Evolutionary conservation across 2,888 invertebrate genomes (phyloP).

Genomic region (Azorinus chamasolen): DNA sequence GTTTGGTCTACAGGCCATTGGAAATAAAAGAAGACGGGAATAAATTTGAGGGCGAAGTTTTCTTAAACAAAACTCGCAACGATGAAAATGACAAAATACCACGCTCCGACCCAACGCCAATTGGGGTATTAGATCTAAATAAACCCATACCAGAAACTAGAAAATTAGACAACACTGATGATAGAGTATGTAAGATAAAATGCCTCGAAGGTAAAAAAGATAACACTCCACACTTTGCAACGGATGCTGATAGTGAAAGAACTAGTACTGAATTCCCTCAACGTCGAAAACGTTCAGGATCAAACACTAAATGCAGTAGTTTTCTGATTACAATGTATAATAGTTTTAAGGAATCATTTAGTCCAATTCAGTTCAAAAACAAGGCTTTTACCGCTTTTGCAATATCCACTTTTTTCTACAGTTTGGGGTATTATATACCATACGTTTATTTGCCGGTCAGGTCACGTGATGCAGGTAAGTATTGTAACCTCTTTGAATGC

Average conservation of each 20-base stretch:
- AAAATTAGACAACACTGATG: neutral
- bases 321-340: too few species aligned
- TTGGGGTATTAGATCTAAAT: neutral
- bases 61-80: too few species aligned
- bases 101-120: neutral
- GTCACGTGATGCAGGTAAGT: slow-evolving; percentile 87
- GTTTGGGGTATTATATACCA: slow-evolving; percentile 96
- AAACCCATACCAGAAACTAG: too few species aligned
- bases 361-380: slow-evolving; percentile 27
- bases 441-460: slow-evolving; percentile 93
- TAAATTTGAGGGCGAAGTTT: neutral
- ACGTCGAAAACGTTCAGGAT: too few species aligned
- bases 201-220: too few species aligned
- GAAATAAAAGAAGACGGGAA: neutral
- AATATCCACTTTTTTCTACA: slow-evolving; percentile 96
- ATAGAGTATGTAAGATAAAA: neutral
- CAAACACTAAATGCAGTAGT: too few species aligned
- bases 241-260: too few species aligned
- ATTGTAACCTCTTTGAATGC: neutral
- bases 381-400: slow-evolving; percentile 94
- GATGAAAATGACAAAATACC: neutral
- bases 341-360: slow-evolving; percentile 6
- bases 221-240: too few species aligned
- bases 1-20: slow-evolving; percentile 47
- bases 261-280: too few species aligned